Evolutionary conservation across 2,888 invertebrate species (phyloP), one percentile per base, ranked within the genome.

Genomic region (Petrophora chlorosata): DNA sequence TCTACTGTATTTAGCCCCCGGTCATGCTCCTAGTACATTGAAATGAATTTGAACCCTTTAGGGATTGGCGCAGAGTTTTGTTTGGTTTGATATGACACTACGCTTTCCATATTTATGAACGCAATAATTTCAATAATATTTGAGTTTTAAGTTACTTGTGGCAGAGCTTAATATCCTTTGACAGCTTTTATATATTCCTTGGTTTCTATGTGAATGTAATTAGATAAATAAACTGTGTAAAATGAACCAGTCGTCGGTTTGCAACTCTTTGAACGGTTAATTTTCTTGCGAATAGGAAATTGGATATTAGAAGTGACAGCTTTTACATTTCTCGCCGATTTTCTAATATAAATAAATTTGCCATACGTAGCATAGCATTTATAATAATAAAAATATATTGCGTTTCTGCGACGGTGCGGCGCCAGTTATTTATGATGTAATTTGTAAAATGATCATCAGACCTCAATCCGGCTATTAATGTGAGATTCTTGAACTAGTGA

Each of bases 211-310:
- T 51, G 50, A 58, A 34, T 58, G 44, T 51, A 52, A 58, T 62
- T 58, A 56, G 32, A 33, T 56, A 58, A 48, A 48, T 57, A 52
- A 56, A 54, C 40, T 51, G 43, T 30, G 25, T 33, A 32, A 43
- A 28, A 28, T 13, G 9, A 14, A 33, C 16, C 28, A 15, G 32
- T 26, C 34, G 28, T 42, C 26, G n/a, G 39, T 29, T 14, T 32
- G 23, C 26, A 23, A 17, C 8, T 22, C 15, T 32, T 42, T 46
- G 39, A 33, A 29, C 38, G 32, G 13, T 42, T 50, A 32, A 35
- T 43, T 50, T 35, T 42, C 29, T 41, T 14, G 39, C 5, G 14
- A 50, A 41, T 42, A 39, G 48, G 45, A 48, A 41, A 48, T 46
- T 25, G 32, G 38, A 38, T 17, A 7, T 30, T 33, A 33, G 15